Base-by-base conservation (phyloP, 2,888 invertebrate genomes). In the Vesta saturnalis region DNA sequence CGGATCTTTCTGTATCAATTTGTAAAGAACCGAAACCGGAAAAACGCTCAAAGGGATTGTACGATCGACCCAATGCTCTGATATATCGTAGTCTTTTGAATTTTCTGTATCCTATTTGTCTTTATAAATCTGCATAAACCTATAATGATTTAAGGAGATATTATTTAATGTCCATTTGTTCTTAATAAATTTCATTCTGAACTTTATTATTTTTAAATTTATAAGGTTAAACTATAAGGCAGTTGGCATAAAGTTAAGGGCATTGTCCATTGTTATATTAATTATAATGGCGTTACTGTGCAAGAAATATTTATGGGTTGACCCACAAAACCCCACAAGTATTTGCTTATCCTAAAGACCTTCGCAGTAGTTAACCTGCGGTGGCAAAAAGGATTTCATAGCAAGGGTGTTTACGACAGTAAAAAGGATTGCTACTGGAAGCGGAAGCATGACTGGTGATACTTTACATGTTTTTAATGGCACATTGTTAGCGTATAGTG, bases 381-480 rank as follows among this genome's bases (percentile, higher is more conserved):
- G 19, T 23, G 16, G 47, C 60, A 60, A 60, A 60, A 60, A 30
- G 35, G 60, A 60, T 60, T 60, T 23, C n/a, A 23, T 43, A 46
- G 22, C 47, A 60, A 60, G 59, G 59, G 59, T 60, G 60, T 52
- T 52, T 23, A 60, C 60, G 60, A 60, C 47, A 60, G 30, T 49
- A 60, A 60, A 59, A 60, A 60, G 60, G 49, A 49, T 49, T 49
- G 49, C 15, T 49, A 8, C 8, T 49, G 16, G 15, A 49, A 49
- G 18, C 8, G 14, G 15, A 15, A 15, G 8, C 49, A 39, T 39
- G 39, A 39, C 39, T 39, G 8, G 39, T n/a, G 39, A 39, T 39
- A 39, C 39, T 39, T 39, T 39, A 39, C 39, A n/a, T n/a, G 39
- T n/a, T 39, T 39, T 39, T 39, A 39, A 39, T 39, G 39, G 8